Evolutionary conservation across 2,888 invertebrate genomes (phyloP).

Genomic region (Nematopogon swammerdamellus): DNA sequence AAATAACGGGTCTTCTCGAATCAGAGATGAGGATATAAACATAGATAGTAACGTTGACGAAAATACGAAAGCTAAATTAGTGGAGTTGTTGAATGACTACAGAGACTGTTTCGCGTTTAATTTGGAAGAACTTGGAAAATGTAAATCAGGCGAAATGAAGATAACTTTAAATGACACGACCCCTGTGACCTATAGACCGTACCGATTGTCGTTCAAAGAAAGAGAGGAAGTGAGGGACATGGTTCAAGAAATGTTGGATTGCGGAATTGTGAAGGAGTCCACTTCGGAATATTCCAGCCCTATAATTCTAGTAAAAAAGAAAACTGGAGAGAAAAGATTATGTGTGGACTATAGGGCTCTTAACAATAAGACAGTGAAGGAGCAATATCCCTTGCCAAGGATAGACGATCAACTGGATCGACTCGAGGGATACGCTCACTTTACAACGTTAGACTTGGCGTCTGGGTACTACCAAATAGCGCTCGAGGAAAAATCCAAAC

Average conservation of each 20-base stretch:
- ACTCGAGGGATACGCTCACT: conserved; percentile 14
- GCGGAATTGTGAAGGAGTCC: conserved; percentile 5
- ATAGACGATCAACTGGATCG: conserved; percentile 21
- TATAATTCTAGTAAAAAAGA: conserved; percentile 12
- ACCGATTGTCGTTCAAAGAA: too few species aligned
- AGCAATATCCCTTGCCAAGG: conserved; percentile 18
- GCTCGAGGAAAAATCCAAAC: conserved; percentile 15
- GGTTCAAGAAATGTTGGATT: too few species aligned
- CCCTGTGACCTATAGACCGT: conserved; percentile 8
- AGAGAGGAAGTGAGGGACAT: conserved; percentile 5
- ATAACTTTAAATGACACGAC: conserved; percentile 6
- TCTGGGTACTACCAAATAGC: conserved; percentile 20
- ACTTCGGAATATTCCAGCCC: conserved; percentile 14
- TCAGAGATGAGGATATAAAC: neutral
- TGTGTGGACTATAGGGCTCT: conserved; percentile 12
- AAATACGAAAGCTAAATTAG: conserved; percentile 2
- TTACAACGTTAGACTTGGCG: conserved; percentile 17
- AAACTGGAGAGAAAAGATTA: conserved; percentile 5
- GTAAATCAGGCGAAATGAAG: too few species aligned
- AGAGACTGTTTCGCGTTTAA: conserved; percentile 9
- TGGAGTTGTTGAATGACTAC: conserved; percentile 5
- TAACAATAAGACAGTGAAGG: conserved; percentile 17
- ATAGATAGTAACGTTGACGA: conserved; percentile 1
- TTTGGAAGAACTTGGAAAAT: conserved; percentile 8
- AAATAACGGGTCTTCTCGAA: neutral